These are phyloP conservation scores for Morus bassanus DNA, from an alignment of 2,797 vertebrate genomes.

Conservation along the genomic window DNA sequence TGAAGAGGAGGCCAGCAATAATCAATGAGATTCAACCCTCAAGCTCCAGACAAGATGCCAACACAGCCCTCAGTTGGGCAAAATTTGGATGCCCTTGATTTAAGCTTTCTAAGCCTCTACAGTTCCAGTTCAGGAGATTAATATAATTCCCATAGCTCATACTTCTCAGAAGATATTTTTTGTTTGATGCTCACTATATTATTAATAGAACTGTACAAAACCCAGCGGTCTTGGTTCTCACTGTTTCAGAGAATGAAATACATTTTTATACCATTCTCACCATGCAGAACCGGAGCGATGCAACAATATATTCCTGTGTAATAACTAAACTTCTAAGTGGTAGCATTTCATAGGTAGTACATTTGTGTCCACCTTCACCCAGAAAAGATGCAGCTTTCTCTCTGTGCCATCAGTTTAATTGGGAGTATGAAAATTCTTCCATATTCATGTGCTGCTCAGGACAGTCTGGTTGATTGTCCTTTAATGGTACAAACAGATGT, in stretches of 20 bases:
- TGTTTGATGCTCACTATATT: conserved; percentile 18
- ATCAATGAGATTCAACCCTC: conserved; percentile 17
- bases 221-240: not conserved
- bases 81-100: conserved; percentile 71
- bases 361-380: not conserved
- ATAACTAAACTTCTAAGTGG: not conserved
- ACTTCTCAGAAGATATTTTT: conserved; percentile 15
- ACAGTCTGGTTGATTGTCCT: not conserved
- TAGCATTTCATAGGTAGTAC: not conserved
- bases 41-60: conserved; percentile 37
- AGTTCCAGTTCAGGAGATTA: conserved; percentile 65
- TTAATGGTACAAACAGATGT: rapidly evolving
- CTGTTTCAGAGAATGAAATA: not conserved
- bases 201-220: not conserved
- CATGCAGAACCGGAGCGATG: not conserved
- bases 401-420: not conserved
- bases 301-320: not conserved
- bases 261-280: not conserved
- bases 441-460: not conserved
- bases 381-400: not conserved
- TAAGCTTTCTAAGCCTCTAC: conserved; percentile 62
- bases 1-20: not conserved
- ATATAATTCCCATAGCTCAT: conserved; percentile 42
- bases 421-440: not conserved
- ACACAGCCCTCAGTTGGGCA: conserved; percentile 31